Percentiles rank a stretch among this genome's conserved stretches.
phyloP scores from a whole-genome alignment of 2,888 invertebrate species.

The Sericinus montela region DNA sequence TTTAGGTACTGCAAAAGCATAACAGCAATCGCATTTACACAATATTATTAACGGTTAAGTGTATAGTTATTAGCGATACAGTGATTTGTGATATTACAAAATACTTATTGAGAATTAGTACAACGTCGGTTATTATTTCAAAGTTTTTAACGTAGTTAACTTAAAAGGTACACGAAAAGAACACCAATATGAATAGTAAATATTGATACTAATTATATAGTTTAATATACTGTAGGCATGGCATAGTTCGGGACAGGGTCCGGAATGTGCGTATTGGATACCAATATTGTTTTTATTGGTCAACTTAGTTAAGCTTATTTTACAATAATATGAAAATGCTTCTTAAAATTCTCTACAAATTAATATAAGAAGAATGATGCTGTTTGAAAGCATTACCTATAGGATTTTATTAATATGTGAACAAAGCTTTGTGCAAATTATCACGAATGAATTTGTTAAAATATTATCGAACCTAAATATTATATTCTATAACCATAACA shows the following conservation, averaged over 20 bases:
- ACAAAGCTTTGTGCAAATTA: neutral
- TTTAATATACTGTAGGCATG: conserved; percentile 31
- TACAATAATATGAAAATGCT: conserved; percentile 2
- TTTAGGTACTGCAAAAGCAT: conserved; percentile 1
- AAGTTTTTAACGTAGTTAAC: conserved; percentile 61
- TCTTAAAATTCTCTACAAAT: conserved; percentile 11
- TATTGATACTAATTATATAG: conserved; percentile 35
- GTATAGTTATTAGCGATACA: conserved; percentile 61
- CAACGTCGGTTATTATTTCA: conserved; percentile 69
- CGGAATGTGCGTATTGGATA: conserved; percentile 17
- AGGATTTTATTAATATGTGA: neutral
- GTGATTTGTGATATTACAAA: conserved; percentile 76
- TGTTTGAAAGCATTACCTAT: neutral
- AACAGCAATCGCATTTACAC: conserved; percentile 14
- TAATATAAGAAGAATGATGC: too few relatives aligned
- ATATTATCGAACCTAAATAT: conserved; percentile 38
- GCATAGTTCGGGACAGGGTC: conserved; percentile 34
- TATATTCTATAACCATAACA: conserved; percentile 33
- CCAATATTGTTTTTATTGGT: conserved; percentile 5
- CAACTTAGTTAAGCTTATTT: conserved; percentile 8
- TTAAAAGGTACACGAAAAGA: conserved; percentile 67
- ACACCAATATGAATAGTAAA: conserved; percentile 71
- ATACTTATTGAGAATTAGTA: conserved; percentile 70
- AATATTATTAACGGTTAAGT: conserved; percentile 14
- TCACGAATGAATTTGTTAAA: conserved; percentile 21